A percentile compares a stretch with the other conserved stretches of the same genome.
These are phyloP conservation scores for Troides aeacus DNA, from an alignment of 2,888 invertebrate genomes.

Conservation along the genomic window DNA sequence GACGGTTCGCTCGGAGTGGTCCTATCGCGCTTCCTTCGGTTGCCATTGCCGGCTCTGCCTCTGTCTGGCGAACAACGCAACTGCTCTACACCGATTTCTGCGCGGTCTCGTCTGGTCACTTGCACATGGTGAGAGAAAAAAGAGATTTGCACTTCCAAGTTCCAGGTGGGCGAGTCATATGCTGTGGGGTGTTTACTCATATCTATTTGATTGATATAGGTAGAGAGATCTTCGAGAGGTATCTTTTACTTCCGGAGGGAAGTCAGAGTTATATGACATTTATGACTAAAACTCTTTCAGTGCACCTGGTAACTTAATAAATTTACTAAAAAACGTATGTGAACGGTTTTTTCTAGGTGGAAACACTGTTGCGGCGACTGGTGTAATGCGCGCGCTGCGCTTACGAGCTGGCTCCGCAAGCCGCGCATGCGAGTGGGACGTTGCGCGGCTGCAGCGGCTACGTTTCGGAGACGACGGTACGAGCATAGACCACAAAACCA, in stretches of 20 bases:
- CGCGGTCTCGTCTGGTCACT: slow-evolving; percentile 52
- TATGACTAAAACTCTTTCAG: too few relatives aligned
- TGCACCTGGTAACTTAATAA: too few relatives aligned
- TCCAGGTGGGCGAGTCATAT: neutral
- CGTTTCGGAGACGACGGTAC: slow-evolving; percentile 45
- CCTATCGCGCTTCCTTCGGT: slow-evolving; percentile 63
- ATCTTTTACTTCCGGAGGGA: too few relatives aligned
- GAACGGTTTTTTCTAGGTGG: slow-evolving; percentile 42
- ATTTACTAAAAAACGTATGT: too few relatives aligned
- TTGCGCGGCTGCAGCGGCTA: slow-evolving; percentile 47
- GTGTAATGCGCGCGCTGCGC: slow-evolving; percentile 51
- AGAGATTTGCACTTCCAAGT: too few relatives aligned
- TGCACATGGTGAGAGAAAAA: slow-evolving; percentile 50
- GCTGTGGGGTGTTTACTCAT: too few relatives aligned
- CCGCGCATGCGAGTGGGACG: slow-evolving; percentile 49
- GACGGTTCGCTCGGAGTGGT: slow-evolving; percentile 58
- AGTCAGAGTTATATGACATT: too few relatives aligned
- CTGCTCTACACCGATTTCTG: slow-evolving; percentile 49
- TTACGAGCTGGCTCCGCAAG: slow-evolving; percentile 35
- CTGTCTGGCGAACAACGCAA: slow-evolving; percentile 53
- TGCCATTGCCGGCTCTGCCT: slow-evolving; percentile 70
- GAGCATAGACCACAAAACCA: neutral
- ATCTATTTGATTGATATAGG: too few relatives aligned
- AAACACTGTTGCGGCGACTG: slow-evolving; percentile 52
- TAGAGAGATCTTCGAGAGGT: too few relatives aligned